These are phyloP conservation scores for Enteromius afrohamiltoni DNA, from an alignment of 2,797 vertebrate species.

Conservation along the genomic window DNA sequence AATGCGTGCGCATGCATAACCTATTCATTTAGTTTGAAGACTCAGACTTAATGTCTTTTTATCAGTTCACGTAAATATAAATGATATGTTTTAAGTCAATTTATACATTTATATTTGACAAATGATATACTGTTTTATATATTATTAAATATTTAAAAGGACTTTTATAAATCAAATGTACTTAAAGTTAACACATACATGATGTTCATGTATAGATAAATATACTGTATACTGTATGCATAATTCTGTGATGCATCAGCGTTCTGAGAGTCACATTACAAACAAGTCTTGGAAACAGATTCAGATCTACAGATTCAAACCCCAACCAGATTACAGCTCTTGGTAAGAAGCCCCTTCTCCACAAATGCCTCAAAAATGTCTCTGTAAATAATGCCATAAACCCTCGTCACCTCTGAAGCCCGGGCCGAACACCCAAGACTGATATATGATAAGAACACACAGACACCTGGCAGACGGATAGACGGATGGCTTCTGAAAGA, in stretches of 20 bases:
- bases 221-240: neutral
- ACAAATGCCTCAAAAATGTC: slow-evolving; percentile 68
- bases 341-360: slow-evolving; percentile 63
- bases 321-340: slow-evolving; percentile 67
- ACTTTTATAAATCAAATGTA: neutral
- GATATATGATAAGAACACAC: slow-evolving; percentile 68
- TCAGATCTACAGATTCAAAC: slow-evolving; percentile 58
- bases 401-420: slow-evolving; percentile 73
- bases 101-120: neutral
- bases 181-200: neutral
- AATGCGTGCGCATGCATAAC: slow-evolving; percentile 10
- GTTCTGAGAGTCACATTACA: slow-evolving; percentile 58
- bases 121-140: neutral
- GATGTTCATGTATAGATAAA: neutral
- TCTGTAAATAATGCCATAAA: slow-evolving; percentile 71
- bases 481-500: neutral
- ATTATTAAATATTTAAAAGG: neutral
- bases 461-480: slow-evolving; percentile 60
- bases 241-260: slow-evolving; percentile 4
- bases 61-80: neutral
- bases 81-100: neutral
- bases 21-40: neutral
- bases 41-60: neutral
- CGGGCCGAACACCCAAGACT: slow-evolving; percentile 68
- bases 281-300: slow-evolving; percentile 54